A percentile compares a stretch with the other conserved stretches of the same genome.
Evolutionary conservation across 2,113 vertebrate species (phyloP).

Genomic region (cattle (Bos taurus)): DNA sequence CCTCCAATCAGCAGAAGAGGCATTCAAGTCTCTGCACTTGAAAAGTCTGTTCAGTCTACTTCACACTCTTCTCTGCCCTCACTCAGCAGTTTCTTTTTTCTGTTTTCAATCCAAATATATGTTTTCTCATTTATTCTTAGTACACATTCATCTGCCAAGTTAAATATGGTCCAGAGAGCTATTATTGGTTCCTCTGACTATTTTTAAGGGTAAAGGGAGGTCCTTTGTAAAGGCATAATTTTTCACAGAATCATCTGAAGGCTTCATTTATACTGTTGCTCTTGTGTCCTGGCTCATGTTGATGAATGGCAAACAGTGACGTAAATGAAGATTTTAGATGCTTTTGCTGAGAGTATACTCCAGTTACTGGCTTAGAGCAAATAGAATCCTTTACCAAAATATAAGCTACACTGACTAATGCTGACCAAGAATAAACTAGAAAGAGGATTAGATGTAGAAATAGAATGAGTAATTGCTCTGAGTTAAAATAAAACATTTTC

Average conservation of each 20-base stretch:
- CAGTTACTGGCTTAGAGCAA: background rate
- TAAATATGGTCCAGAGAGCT: background rate
- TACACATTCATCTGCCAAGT: background rate
- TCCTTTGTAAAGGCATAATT: background rate
- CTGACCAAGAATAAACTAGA: slow-evolving; percentile 59
- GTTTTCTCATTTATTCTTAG: slow-evolving; percentile 56
- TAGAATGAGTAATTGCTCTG: slow-evolving; percentile 62
- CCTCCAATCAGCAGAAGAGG: background rate
- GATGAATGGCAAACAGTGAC: background rate
- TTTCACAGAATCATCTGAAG: background rate
- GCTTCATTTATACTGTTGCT: background rate
- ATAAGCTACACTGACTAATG: slow-evolving; percentile 39
- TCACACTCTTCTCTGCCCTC: background rate
- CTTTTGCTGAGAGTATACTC: background rate
- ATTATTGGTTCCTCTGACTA: background rate
- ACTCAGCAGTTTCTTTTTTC: slow-evolving; percentile 16
- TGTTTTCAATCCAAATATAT: slow-evolving; percentile 23
- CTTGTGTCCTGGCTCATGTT: background rate
- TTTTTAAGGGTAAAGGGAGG: background rate
- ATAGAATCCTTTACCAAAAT: slow-evolving; percentile 31
- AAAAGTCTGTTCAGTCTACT: background rate
- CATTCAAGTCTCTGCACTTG: background rate
- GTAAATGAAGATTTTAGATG: background rate
- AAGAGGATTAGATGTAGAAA: slow-evolving; percentile 56
- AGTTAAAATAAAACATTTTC: background rate